phyloP scores from a whole-genome alignment of 2,797 vertebrate species.

The Aratinga solstitialis region DNA sequence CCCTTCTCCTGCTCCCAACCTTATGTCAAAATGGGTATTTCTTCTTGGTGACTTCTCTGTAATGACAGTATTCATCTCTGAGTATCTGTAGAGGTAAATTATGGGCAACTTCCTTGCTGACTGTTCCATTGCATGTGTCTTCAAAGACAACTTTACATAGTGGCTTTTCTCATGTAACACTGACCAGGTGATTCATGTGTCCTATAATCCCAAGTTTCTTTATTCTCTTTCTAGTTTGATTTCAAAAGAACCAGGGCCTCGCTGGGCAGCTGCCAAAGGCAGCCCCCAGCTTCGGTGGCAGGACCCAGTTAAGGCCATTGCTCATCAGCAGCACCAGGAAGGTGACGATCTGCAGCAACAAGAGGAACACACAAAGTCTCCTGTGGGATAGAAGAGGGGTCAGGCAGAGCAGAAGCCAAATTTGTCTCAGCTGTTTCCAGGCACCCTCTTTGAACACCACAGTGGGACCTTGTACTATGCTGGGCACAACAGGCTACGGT shows the following conservation, averaged over 20 bases:
- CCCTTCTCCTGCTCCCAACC: not conserved
- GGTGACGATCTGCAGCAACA: not conserved
- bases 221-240: not conserved
- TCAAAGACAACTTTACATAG: not conserved
- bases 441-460: not conserved
- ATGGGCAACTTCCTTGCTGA: not conserved
- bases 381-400: not conserved
- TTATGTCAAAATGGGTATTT: not conserved
- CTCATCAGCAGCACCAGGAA: not conserved
- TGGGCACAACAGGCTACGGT: not conserved
- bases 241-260: not conserved
- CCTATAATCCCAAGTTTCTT: not conserved
- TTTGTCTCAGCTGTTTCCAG: not conserved
- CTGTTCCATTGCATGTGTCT: not conserved
- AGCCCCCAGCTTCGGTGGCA: not conserved
- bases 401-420: not conserved
- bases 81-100: not conserved
- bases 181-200: not conserved
- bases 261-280: not conserved
- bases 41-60: not conserved
- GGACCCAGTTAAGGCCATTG: not conserved
- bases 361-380: not conserved
- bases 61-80: not conserved
- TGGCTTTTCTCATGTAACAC: not conserved
- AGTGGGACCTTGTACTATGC: not conserved